Evolutionary conservation across 1,140 invertebrate genomes (phyloP).

Genomic region (Micrasema minimum): DNA sequence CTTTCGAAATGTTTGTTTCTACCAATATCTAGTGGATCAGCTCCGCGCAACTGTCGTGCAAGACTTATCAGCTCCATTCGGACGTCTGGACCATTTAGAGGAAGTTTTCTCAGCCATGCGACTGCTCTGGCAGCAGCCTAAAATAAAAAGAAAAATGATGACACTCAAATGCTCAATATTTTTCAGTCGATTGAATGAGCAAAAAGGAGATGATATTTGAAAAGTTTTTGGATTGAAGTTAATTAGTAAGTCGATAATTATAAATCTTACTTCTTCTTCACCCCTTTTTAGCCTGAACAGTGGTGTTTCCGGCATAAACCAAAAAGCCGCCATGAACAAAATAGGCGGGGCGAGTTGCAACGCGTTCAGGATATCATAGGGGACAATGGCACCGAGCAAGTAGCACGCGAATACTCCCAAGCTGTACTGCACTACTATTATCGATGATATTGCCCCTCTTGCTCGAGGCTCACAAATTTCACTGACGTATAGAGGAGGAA

Average conservation of each 20-base stretch:
- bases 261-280: constrained; percentile 30
- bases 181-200: too few species aligned
- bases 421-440: constrained; percentile 50
- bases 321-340: constrained; percentile 32
- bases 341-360: constrained; percentile 20
- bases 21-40: constrained; percentile 13
- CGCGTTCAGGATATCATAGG: constrained; percentile 26
- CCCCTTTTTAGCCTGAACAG: constrained; percentile 30
- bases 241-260: neutral
- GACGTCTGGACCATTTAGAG: constrained; percentile 18
- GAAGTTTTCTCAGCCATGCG: constrained; percentile 34
- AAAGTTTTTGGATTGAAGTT: too few species aligned
- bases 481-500: constrained; percentile 68
- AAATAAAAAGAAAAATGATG: too few species aligned
- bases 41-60: constrained; percentile 33
- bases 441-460: constrained; percentile 60
- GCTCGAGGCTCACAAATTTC: constrained; percentile 67
- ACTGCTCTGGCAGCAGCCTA: constrained; percentile 36
- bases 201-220: too few species aligned
- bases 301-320: constrained; percentile 46
- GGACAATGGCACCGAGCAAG: constrained; percentile 36
- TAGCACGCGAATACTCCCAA: constrained; percentile 45
- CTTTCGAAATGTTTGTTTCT: too few species aligned
- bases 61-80: constrained; percentile 28
- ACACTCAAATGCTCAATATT: too few species aligned